Base-by-base conservation (phyloP, 1,140 invertebrate species). In the Dendroctonus ponderosae region DNA sequence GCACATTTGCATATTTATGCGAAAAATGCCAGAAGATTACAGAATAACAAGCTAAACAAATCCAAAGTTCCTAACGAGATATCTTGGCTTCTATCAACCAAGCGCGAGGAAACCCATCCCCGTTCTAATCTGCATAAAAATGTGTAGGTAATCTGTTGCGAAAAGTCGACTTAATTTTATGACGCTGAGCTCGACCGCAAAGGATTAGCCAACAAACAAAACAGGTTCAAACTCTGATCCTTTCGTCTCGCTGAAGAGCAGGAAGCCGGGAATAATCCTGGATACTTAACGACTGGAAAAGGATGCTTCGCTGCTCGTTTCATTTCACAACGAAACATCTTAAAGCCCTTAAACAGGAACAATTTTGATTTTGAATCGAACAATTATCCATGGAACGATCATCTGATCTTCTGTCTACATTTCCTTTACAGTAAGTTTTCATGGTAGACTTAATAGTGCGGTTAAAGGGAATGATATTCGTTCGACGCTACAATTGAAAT, bases 191-290 rank as follows among this genome's bases (percentile, higher is more conserved):
- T 52, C 54, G 56, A 50, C 49, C 54, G 56, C 52, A 54, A 54
- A 67, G 61, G 65, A 67, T 67, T 61, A 67, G 49, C 39, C 65
- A 53, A 67, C 65, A 67, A 67, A 67, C 65, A 67, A 67, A 67
- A 67, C 63, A 66, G 57, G 48, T 54, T 26, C 26, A 52, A 51
- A 44, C 37, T 48, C 51, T 60, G 57, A 67, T 60, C 57, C 58
- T 59, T 59, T 51, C 63, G 65, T 54, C 14, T 40, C 8, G 57
- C 15, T 53, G 39, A n/a, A 49, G 41, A 46, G 49, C 57, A 61
- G 65, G 54, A 44, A 46, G 26, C 37, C 65, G 49, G 48, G 65
- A 67, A 67, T 67, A 67, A 67, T 67, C 65, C 57, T n/a, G 50
- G 44, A 38, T 57, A 48, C 65, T 67, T 67, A 67, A 67, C 65